Conservation (phyloP, 2,888 invertebrate species). For the Macrosiphum euphorbiae region DNA sequence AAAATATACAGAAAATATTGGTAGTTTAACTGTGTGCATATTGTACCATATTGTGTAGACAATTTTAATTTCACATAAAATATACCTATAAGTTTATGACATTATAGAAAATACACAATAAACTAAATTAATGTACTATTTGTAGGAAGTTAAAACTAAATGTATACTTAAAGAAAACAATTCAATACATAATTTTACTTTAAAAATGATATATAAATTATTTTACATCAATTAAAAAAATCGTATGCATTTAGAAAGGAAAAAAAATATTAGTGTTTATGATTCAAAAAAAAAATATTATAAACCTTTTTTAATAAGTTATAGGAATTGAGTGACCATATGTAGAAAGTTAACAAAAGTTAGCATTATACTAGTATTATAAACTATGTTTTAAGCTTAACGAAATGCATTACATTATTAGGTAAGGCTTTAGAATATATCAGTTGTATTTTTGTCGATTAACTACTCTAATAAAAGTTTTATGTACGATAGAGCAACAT, state of each 20-base stretch:
- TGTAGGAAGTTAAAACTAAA: too few species aligned
- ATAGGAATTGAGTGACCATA: background rate
- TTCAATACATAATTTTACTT: background rate
- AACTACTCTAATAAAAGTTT: conserved; percentile 20
- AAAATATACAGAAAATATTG: background rate
- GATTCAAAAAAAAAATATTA: background rate
- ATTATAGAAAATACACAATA: background rate
- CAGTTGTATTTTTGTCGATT: background rate
- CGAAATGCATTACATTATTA: background rate
- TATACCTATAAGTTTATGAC: background rate
- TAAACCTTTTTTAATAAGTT: background rate
- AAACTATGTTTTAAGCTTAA: background rate
- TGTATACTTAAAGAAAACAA: too few species aligned
- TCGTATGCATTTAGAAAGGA: background rate
- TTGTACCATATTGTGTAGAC: background rate
- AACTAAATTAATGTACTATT: too few species aligned
- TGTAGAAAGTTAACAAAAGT: background rate
- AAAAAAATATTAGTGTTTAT: background rate
- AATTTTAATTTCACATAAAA: background rate
- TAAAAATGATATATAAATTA: background rate
- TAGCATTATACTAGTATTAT: background rate
- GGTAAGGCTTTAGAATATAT: background rate
- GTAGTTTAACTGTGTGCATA: background rate
- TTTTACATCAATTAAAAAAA: background rate
- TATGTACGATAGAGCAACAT: background rate